Evolutionary conservation across 1,140 invertebrate genomes (phyloP).

Genomic region (Conopomorpha cramerella): DNA sequence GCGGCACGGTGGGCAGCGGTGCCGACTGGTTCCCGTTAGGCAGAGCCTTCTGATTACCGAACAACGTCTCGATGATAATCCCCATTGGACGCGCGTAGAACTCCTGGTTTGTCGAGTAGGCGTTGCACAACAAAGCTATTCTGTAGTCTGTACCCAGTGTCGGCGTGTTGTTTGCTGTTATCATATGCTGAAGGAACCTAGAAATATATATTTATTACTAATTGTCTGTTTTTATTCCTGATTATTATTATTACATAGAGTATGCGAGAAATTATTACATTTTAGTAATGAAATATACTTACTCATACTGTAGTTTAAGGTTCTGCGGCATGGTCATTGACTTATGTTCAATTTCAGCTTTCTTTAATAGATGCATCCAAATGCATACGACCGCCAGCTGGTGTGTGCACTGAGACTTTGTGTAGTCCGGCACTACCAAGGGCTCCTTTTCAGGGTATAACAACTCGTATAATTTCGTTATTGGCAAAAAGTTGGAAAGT

Average conservation of each 20-base stretch:
- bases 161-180: slow-evolving; percentile 69
- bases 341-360: slow-evolving; percentile 83
- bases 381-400: slow-evolving; percentile 94
- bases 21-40: slow-evolving; percentile 57
- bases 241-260: too few relatives aligned
- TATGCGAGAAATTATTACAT: too few relatives aligned
- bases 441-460: slow-evolving; percentile 92
- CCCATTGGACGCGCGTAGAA: slow-evolving; percentile 86
- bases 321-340: slow-evolving; percentile 83
- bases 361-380: slow-evolving; percentile 95
- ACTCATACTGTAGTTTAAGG: slow-evolving; percentile 84
- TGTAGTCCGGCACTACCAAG: slow-evolving; percentile 86
- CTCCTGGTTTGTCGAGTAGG: slow-evolving; percentile 89
- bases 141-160: slow-evolving; percentile 80
- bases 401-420: slow-evolving; percentile 83
- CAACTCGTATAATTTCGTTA: slow-evolving; percentile 89
- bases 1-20: slow-evolving; percentile 73
- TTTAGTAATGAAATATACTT: too few relatives aligned
- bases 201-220: slow-evolving; percentile 10
- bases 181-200: slow-evolving; percentile 82
- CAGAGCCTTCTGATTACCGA: slow-evolving; percentile 71
- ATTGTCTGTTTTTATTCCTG: too few relatives aligned
- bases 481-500: slow-evolving; percentile 85
- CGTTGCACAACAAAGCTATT: slow-evolving; percentile 92
- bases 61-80: slow-evolving; percentile 84